Percentiles rank a stretch among this genome's conserved stretches.
Conservation (phyloP, 1,140 invertebrate species). For the Scaptomyza montana region DNA sequence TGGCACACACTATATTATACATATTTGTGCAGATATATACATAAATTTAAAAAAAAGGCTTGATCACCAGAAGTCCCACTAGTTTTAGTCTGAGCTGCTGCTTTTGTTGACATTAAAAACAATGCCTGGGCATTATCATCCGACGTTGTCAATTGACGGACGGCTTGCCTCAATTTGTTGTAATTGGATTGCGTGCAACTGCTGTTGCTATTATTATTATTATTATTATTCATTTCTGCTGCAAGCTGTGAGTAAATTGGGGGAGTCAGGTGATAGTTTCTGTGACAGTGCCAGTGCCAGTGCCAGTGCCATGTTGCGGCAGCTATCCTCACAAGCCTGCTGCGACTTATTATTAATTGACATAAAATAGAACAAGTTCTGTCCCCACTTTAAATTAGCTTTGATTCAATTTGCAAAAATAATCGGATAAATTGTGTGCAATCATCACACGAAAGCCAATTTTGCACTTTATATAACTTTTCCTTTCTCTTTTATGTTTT, state of each 20-base stretch:
- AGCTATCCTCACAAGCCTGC: conserved; percentile 13
- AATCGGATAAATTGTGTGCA: conserved; percentile 6
- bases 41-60: neutral
- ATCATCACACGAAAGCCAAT: conserved; percentile 13
- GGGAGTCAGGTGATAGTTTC: conserved; percentile 24
- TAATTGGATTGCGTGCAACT: conserved; percentile 53
- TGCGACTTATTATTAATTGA: conserved; percentile 37
- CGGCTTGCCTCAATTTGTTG: conserved; percentile 36
- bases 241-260: neutral
- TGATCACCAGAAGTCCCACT: neutral
- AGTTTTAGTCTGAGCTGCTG: neutral
- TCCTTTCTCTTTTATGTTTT: neutral
- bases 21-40: neutral
- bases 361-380: conserved; percentile 25
- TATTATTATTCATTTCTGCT: conserved; percentile 10
- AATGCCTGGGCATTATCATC: conserved; percentile 35
- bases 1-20: too few species aligned
- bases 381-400: conserved; percentile 51
- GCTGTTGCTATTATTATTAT: too few species aligned
- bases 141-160: conserved; percentile 32
- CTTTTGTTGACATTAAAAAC: conserved; percentile 15
- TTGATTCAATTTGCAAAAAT: conserved; percentile 76
- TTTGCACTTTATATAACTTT: conserved; percentile 33
- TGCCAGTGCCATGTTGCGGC: conserved; percentile 30
- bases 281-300: too few species aligned